Conservation (phyloP, 2,113 vertebrate genomes). For the Bucco capensis region DNA sequence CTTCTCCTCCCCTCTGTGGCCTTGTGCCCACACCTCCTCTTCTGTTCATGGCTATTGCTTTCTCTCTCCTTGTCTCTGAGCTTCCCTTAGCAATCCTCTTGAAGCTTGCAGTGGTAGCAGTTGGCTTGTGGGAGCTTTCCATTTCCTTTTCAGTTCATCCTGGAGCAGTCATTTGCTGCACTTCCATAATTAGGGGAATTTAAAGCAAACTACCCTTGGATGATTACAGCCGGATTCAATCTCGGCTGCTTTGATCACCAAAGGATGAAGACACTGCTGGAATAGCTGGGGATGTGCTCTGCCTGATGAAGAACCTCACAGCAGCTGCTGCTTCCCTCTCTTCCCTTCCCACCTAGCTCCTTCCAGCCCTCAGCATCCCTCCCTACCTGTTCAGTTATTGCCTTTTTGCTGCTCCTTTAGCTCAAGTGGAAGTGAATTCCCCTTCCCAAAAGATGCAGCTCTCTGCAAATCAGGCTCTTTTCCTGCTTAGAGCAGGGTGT, state of each 20-base stretch:
- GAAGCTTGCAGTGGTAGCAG: not conserved
- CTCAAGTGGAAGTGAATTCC: not conserved
- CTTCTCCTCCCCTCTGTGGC: not conserved
- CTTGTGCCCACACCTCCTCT: not conserved
- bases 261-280: slow-evolving; percentile 48
- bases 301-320: not conserved
- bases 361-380: not conserved
- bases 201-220: slow-evolving; percentile 70
- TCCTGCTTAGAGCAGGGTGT: not conserved
- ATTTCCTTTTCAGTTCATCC: slow-evolving; percentile 61
- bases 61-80: not conserved
- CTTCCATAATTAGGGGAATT: slow-evolving; percentile 75
- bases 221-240: slow-evolving; percentile 73
- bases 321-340: not conserved
- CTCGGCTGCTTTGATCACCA: slow-evolving; percentile 71
- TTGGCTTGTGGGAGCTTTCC: slow-evolving; percentile 44
- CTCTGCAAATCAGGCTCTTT: not conserved
- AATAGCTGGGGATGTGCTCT: slow-evolving; percentile 56
- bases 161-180: slow-evolving; percentile 67
- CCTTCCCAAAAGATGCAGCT: not conserved
- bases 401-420: not conserved
- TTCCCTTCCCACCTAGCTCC: not conserved
- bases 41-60: not conserved
- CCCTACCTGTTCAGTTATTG: not conserved
- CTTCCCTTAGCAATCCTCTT: not conserved